Base-by-base conservation (phyloP, 23 tunicate species). In the Halocynthia aurantium region DNA sequence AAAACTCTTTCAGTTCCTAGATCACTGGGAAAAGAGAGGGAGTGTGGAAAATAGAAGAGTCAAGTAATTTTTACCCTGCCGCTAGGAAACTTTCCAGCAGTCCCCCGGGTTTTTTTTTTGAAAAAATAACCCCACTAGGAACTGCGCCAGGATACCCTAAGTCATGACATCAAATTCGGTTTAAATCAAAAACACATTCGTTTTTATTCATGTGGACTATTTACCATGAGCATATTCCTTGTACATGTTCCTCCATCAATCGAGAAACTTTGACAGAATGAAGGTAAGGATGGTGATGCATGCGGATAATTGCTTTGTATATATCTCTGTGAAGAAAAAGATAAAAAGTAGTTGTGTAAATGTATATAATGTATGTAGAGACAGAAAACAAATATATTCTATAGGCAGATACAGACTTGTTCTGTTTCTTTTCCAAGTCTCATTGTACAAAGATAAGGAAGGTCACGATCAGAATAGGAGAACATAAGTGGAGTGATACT, bases 211-310 rank as follows among this genome's bases (percentile, higher is more conserved):
- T 31, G 44, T 0, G 44, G 6, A 84, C 88, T n/a, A n/a, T n/a
- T 19, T 10, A 92, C 98, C 88, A 92, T 50, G 79, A 73, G 78
- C 51, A 92, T 53, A 18, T 82, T 86, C 57, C 98, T 72, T 15
- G 98, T 92, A 78, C 98, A 86, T 40, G 98, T 88, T 60, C 98
- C 98, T 13, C 98, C 98, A 55, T 92, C 98, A 8, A 86, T 86
- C 15, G 98, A 92, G 75, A 92, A 92, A 57, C 89, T 78, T 67
- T 92, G 88, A 69, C 98, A 92, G 61, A 75, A 31, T 31, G 44
- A 92, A 7, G 77, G 52, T 11, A 65, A 54, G 19, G 60, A 8
- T 13, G 50, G 62, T 54, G 10, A 12, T 10, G 10, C 17, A 15
- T 74, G 78, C 8, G 78, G 78, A 74, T 74, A 74, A 19, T 74